These are phyloP conservation scores for Oscheius sp. DNA, from an alignment of 2,888 invertebrate genomes.

Conservation along the genomic window DNA sequence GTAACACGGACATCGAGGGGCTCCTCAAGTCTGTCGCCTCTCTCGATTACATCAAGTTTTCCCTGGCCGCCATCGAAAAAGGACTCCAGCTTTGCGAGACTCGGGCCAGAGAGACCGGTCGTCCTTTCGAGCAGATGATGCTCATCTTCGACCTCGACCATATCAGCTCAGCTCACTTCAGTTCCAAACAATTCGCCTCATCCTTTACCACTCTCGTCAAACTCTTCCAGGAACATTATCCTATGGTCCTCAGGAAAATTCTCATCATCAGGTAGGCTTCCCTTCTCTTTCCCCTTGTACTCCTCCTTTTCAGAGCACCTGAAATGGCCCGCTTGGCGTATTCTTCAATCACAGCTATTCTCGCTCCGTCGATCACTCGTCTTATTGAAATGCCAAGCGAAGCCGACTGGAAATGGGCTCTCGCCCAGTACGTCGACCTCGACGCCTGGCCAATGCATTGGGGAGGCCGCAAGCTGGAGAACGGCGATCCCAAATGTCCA, in stretches of 20 bases:
- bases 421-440: constrained; percentile 68
- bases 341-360: constrained; percentile 70
- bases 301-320: constrained; percentile 60
- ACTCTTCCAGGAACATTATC: constrained; percentile 73
- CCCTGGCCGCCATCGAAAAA: constrained; percentile 71
- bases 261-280: constrained; percentile 64
- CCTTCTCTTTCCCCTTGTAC: no score
- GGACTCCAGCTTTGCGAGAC: constrained; percentile 68
- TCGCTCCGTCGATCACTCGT: constrained; percentile 66
- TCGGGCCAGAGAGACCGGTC: constrained; percentile 64
- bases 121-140: constrained; percentile 73
- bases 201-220: constrained; percentile 72
- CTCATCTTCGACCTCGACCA: constrained; percentile 72
- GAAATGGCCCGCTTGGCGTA: constrained; percentile 72
- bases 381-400: constrained; percentile 72
- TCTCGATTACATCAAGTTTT: constrained; percentile 73
- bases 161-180: constrained; percentile 70
- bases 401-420: constrained; percentile 68
- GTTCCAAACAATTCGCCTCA: constrained; percentile 71
- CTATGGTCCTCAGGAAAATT: constrained; percentile 70
- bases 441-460: constrained; percentile 72
- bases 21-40: constrained; percentile 71
- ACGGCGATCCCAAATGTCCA: constrained; percentile 69
- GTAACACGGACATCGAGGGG: constrained; percentile 72
- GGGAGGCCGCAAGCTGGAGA: constrained; percentile 69